phyloP scores from a whole-genome alignment of 2,113 vertebrate species.

The Casuarius casuarius region DNA sequence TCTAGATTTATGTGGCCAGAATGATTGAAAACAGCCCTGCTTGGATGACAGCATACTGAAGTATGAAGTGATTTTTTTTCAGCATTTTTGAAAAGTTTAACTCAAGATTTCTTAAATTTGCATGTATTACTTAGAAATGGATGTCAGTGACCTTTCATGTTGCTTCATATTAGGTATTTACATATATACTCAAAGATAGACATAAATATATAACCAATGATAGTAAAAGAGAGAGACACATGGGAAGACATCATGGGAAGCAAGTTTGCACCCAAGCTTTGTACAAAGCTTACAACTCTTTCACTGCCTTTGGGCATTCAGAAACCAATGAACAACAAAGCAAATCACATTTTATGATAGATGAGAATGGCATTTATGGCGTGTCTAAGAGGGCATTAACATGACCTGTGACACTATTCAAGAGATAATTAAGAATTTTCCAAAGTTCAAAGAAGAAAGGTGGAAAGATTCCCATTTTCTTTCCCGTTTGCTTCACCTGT shows the following conservation, averaged over 20 bases:
- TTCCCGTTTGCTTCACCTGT: background rate
- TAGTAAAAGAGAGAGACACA: background rate
- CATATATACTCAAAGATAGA: background rate
- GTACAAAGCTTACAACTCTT: background rate
- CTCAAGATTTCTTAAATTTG: background rate
- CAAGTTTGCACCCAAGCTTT: background rate
- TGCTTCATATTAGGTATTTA: background rate
- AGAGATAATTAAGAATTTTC: background rate
- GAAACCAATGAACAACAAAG: background rate
- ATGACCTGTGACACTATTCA: background rate
- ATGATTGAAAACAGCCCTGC: background rate
- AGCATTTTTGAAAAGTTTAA: background rate
- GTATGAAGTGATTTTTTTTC: background rate
- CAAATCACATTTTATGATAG: background rate
- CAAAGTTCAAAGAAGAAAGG: background rate
- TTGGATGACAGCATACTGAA: background rate
- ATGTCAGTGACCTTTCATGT: background rate
- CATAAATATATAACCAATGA: background rate
- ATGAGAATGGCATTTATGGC: background rate
- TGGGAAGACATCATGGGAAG: background rate
- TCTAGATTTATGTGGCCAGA: background rate
- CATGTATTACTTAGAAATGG: background rate
- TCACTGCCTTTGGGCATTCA: background rate
- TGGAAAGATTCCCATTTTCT: background rate
- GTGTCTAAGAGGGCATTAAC: background rate